Evolutionary conservation across 2,797 vertebrate species (phyloP), one percentile per base, ranked within the genome.

Genomic region (Pampus argenteus): DNA sequence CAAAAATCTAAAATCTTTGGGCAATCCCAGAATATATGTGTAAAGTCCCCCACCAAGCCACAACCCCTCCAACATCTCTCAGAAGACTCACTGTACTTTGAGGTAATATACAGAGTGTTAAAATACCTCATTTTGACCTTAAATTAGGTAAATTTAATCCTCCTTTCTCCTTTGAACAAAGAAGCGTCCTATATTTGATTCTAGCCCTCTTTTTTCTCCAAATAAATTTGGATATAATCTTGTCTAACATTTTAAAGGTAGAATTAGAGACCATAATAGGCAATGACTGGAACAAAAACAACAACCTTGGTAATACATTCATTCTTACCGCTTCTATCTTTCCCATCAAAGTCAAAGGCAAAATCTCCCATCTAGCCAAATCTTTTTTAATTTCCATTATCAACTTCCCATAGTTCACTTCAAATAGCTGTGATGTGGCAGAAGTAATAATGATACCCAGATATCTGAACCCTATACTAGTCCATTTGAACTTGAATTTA

Each of bases 231-330:
- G 14, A 50, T 28, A 50, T 50, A 2, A 50, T 50, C 13, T 15
- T 50, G 14, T 50, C 13, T 6, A 50, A 7, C 2, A 17, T 31
- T 31, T 54, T 31, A 17, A 54, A 31, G 11, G 9, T n/a, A 5
- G 10, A 22, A 2, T 4, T 7, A 10, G 50, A 29, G 6, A 52
- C 4, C 11, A 15, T 5, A 18, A 54, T 31, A 2, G 38, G 18
- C n/a, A 66, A 29, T 2, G 50, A 31, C 26, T 66, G 63, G 8
- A 66, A 66, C 13, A 55, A 51, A 44, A 66, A 45, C 36, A 66
- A 66, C 5, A 44, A 10, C 9, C 50, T 52, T 42, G 36, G 34
- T 15, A 42, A 2, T 20, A 42, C 3, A 52, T 28, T 63, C 29
- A 63, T 49, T 45, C 44, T 45, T 23, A 49, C 10, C 7, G 5